Base-by-base conservation (phyloP, 2,113 vertebrate genomes). In the Eira barbara region DNA sequence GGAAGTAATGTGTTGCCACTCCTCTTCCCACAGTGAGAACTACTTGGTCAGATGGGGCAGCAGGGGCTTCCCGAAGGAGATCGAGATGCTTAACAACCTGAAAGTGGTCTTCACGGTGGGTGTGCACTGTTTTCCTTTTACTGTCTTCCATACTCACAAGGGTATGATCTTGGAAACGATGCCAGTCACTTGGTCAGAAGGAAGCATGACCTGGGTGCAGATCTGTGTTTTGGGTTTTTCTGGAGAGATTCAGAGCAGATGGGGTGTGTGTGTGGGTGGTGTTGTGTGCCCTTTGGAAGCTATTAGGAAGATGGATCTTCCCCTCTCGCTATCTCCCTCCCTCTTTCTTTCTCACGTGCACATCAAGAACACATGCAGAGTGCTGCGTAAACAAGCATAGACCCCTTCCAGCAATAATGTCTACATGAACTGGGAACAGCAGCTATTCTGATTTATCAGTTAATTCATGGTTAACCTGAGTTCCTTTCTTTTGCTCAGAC, bases 51-150 rank as follows among this genome's bases (percentile, higher is more conserved):
- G 99, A 57, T 99, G 99, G 99, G 99, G 99, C 73, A 99, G 99
- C 82, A 99, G 69, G 98, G 99, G 99, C 89, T 99, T 99, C 97
- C 99, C 99, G 0, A 99, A 99, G 98, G 99, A 99, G 97, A 99
- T 99, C 2, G 99, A 99, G 97, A 99, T 99, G 99, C 99, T 99
- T 82, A 99, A 99, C 99, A 99, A 99, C 89, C 98, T 99, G 95
- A 99, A 99, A 97, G 99, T 99, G 93, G 99, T 99, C 98, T 99
- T 99, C 98, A 99, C 99, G 85, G 99, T 99, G 98, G 99, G 99
- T 99, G 91, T 31, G 4, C 97, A 15, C 27, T 52, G 85, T 47
- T 96, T 76, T 34, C 10, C 4, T 3, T 0, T 36, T 21, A 34
- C 59, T 36, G 6, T 0, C 6, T 3, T 57, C 27, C 31, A 3